Percentiles rank a stretch among this genome's conserved stretches.
Conservation (phyloP, 2,888 invertebrate species). For the Drosophila setosimentum region DNA sequence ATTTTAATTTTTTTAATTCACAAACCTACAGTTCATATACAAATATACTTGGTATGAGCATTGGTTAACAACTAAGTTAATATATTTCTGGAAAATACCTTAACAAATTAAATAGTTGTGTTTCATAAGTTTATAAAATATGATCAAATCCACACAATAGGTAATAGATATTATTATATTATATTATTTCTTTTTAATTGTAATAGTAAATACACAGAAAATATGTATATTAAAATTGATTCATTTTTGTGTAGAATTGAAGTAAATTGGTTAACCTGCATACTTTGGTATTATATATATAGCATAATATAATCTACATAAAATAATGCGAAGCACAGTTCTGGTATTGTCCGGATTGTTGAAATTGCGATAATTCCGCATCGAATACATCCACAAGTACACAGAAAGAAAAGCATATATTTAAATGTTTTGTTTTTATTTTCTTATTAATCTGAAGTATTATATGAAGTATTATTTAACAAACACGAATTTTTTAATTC, state of each 20-base stretch:
- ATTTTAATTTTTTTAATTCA: not conserved
- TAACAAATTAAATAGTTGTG: not conserved
- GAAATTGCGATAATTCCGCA: conserved; percentile 30
- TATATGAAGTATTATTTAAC: too few species aligned
- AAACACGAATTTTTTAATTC: too few species aligned
- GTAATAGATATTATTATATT: too few species aligned
- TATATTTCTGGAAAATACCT: conserved; percentile 39
- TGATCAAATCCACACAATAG: not conserved
- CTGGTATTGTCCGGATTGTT: conserved; percentile 24
- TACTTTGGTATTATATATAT: not conserved
- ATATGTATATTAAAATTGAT: not conserved
- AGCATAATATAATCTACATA: too few species aligned
- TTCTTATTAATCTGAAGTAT: not conserved
- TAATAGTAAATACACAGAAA: not conserved
- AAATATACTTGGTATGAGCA: not conserved
- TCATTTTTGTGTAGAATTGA: not conserved
- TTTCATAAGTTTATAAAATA: not conserved
- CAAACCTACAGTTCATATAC: not conserved
- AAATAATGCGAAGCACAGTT: conserved; percentile 31
- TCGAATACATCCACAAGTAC: conserved; percentile 4
- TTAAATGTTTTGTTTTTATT: too few species aligned
- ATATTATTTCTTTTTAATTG: not conserved
- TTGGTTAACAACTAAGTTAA: conserved; percentile 43
- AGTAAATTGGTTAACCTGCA: not conserved
- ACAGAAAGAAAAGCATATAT: not conserved